phyloP scores from a whole-genome alignment of 1,140 invertebrate genomes.

The Drosophila carrolli region DNA sequence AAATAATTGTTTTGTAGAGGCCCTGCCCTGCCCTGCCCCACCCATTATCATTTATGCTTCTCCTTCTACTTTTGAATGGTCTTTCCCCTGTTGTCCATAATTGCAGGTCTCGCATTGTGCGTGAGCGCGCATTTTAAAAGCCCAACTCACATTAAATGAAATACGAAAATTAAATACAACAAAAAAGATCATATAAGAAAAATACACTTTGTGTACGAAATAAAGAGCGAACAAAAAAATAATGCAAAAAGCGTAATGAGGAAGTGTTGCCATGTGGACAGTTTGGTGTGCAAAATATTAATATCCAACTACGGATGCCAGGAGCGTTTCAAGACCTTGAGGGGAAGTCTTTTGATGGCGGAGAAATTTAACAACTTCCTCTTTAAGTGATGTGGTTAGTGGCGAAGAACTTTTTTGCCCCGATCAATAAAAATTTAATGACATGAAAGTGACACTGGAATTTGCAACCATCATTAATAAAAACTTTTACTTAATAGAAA shows the following conservation, averaged over 20 bases:
- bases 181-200: conserved; percentile 10
- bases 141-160: conserved; percentile 49
- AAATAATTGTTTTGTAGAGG: conserved; percentile 64
- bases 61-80: conserved; percentile 20
- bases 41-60: conserved; percentile 62
- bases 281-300: conserved; percentile 47
- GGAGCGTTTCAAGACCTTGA: conserved; percentile 9
- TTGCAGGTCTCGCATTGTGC: conserved; percentile 51
- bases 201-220: conserved; percentile 1
- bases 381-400: conserved; percentile 8
- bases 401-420: conserved; percentile 34
- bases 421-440: conserved; percentile 28
- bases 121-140: conserved; percentile 57
- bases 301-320: conserved; percentile 18
- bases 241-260: conserved; percentile 71
- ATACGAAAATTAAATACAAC: conserved; percentile 34
- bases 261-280: conserved; percentile 58
- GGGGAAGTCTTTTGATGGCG: neutral
- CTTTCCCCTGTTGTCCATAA: conserved; percentile 52
- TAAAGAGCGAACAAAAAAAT: conserved; percentile 25
- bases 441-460: conserved; percentile 36
- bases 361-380: conserved; percentile 49
- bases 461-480: conserved; percentile 36
- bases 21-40: conserved; percentile 41
- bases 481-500: conserved; percentile 40